Conservation (phyloP, 2,888 invertebrate species). For the Parnassius smintheus region DNA sequence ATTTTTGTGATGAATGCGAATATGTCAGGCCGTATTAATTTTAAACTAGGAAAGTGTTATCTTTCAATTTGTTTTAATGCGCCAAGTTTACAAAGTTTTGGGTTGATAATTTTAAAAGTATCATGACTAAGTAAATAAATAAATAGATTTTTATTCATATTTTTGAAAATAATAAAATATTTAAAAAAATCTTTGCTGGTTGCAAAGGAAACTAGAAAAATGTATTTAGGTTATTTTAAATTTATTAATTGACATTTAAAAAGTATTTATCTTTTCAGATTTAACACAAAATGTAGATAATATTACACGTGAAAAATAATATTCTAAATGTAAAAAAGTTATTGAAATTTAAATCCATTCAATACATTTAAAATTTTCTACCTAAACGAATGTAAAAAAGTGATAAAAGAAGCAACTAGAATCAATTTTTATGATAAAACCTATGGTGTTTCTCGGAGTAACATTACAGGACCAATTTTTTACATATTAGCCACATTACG, state of each 20-base stretch:
- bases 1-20: background rate
- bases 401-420: background rate
- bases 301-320: background rate
- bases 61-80: too few relatives aligned
- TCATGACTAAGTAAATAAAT: background rate
- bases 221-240: background rate
- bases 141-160: background rate
- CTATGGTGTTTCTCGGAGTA: slow-evolving; percentile 35
- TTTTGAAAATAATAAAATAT: background rate
- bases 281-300: background rate
- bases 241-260: too few relatives aligned
- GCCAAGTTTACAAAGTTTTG: background rate
- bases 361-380: slow-evolving; percentile 1
- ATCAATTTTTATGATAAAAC: slow-evolving; percentile 3
- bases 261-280: background rate
- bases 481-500: slow-evolving; percentile 12
- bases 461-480: slow-evolving; percentile 30
- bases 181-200: background rate
- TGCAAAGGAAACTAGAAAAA: background rate
- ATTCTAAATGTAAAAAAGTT: background rate
- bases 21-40: background rate
- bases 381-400: background rate
- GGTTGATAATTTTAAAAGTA: slow-evolving; percentile 1
- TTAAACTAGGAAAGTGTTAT: too few relatives aligned
- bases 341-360: background rate